Evolutionary conservation across 2,113 vertebrate species (phyloP).

Genomic region (Notarius quadriscutis): DNA sequence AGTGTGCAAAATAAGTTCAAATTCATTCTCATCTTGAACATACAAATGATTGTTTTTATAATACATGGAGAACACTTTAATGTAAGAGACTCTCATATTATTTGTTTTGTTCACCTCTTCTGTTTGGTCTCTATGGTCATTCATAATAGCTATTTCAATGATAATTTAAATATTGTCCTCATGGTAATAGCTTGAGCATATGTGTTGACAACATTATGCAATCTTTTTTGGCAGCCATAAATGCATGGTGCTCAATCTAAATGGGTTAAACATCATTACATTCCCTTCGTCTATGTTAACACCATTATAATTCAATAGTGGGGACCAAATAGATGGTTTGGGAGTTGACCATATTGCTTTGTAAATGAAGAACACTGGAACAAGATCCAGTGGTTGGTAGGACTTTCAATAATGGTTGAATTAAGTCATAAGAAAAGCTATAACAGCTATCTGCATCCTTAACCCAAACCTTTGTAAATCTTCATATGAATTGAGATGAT

Average conservation of each 20-base stretch:
- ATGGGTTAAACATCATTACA: background rate
- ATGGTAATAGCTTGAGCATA: background rate
- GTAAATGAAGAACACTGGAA: background rate
- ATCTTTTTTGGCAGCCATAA: background rate
- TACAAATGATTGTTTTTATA: slow-evolving; percentile 46
- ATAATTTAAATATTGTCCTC: background rate
- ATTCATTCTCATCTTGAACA: background rate
- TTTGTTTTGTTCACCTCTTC: slow-evolving; percentile 55
- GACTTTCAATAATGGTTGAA: background rate
- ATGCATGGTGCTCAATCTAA: background rate
- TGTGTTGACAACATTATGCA: background rate
- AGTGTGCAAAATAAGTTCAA: background rate
- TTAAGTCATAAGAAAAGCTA: background rate
- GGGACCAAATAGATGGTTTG: background rate
- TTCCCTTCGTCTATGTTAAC: background rate
- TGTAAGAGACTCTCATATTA: slow-evolving; percentile 66
- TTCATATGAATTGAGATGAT: background rate
- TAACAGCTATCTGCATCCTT: background rate
- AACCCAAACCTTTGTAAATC: background rate
- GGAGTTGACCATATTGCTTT: background rate
- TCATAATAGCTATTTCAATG: slow-evolving; percentile 13
- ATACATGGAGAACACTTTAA: slow-evolving; percentile 67
- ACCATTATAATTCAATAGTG: background rate
- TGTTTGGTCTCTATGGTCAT: background rate
- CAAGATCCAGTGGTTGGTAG: background rate